Conservation (phyloP, 2,113 vertebrate genomes). For the Carassius carassius region DNA sequence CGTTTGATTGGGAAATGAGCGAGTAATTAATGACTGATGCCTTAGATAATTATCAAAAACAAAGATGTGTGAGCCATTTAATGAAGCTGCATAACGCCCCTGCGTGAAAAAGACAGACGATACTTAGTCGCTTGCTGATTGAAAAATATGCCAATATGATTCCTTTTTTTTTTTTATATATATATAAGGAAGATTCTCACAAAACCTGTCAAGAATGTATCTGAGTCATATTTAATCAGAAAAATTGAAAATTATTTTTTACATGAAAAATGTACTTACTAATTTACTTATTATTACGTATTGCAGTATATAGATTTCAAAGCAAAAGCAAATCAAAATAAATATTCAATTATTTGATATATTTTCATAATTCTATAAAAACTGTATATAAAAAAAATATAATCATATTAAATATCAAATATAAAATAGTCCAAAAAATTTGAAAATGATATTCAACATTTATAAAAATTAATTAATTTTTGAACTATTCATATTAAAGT, state of each 20-base stretch:
- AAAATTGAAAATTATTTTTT: background rate
- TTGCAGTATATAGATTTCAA: no score
- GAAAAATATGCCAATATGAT: background rate
- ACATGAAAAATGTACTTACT: no score
- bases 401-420: no score
- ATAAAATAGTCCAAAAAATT: no score
- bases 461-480: no score
- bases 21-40: constrained; percentile 70
- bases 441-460: no score
- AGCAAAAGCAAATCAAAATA: no score
- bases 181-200: background rate
- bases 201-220: background rate
- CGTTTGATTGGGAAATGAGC: constrained; percentile 45
- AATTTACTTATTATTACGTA: no score
- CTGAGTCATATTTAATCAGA: background rate
- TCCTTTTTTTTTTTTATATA: background rate
- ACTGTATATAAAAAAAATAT: no score
- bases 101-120: background rate
- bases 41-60: constrained; percentile 76
- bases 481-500: no score
- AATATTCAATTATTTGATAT: no score
- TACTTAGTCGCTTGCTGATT: background rate
- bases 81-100: constrained; percentile 47
- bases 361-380: no score
- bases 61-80: constrained; percentile 65